Conservation (phyloP, 2,888 invertebrate species). For the Bugulina stolonifera region DNA sequence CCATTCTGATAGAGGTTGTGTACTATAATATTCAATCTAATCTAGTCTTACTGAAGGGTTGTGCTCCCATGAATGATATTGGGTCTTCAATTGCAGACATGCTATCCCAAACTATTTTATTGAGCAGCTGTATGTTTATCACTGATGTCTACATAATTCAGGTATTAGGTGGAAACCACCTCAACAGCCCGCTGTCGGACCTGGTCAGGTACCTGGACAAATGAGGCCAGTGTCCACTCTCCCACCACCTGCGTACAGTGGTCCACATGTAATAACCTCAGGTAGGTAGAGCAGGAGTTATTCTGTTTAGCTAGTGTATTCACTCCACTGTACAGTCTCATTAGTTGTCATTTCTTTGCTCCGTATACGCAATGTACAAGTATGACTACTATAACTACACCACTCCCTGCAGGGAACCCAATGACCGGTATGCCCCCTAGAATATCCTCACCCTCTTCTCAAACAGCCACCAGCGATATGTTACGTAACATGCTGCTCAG, state of each 20-base stretch:
- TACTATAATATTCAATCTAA: too few relatives aligned
- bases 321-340: not conserved
- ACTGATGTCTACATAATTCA: too few relatives aligned
- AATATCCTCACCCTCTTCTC: not conserved
- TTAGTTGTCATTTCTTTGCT: too few relatives aligned
- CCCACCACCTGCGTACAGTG: conserved; percentile 1
- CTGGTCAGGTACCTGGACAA: not conserved
- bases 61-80: too few relatives aligned
- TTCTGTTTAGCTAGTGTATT: not conserved
- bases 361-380: too few relatives aligned
- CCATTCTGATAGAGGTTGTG: too few relatives aligned
- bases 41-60: too few relatives aligned
- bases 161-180: conserved; percentile 18
- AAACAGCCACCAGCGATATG: not conserved
- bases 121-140: too few relatives aligned
- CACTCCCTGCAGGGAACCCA: not conserved
- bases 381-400: not conserved
- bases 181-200: not conserved
- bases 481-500: conserved; percentile 6
- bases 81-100: too few relatives aligned
- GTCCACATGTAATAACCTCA: not conserved
- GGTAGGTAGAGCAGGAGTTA: not conserved
- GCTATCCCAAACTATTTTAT: too few relatives aligned
- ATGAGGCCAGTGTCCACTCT: not conserved
- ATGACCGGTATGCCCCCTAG: not conserved